These are phyloP conservation scores for Meandrina meandrites DNA, from an alignment of 92 coral and sea anemone species.

Conservation along the genomic window DNA sequence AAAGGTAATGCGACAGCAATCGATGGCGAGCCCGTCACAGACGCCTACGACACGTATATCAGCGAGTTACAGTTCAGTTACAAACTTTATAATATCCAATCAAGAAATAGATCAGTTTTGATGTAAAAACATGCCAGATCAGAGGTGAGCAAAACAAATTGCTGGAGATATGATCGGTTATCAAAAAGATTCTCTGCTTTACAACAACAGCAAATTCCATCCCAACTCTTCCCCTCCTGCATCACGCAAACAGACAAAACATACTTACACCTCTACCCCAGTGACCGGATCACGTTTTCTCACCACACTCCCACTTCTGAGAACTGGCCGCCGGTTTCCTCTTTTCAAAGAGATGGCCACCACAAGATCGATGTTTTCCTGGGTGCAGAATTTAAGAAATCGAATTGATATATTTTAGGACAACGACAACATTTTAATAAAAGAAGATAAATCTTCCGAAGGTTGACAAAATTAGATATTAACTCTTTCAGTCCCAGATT, in stretches of 20 bases:
- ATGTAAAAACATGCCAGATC: neutral
- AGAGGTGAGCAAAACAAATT: neutral
- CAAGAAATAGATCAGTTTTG: neutral
- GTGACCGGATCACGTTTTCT: slow-evolving; percentile 23
- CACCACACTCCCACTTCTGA: slow-evolving; percentile 36
- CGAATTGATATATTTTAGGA: neutral
- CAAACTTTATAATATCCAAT: too few species aligned
- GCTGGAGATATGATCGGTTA: too few species aligned
- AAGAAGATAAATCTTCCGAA: too few species aligned
- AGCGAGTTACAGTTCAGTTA: neutral
- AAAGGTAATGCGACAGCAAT: neutral
- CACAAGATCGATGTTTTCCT: slow-evolving; percentile 56
- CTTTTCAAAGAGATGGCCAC: slow-evolving; percentile 41
- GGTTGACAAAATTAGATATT: neutral
- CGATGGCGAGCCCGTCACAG: neutral
- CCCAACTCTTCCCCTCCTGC: neutral
- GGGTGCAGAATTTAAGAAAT: neutral
- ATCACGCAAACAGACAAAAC: neutral
- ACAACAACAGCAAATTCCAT: neutral
- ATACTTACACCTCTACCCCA: slow-evolving; percentile 54
- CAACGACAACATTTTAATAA: too few species aligned
- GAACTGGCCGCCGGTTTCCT: slow-evolving; percentile 22
- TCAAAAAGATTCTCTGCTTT: too few species aligned
- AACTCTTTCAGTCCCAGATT: neutral
- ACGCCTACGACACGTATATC: neutral